These are phyloP conservation scores for Octonoba sinensis DNA, from an alignment of 2,888 invertebrate genomes.

Conservation along the genomic window DNA sequence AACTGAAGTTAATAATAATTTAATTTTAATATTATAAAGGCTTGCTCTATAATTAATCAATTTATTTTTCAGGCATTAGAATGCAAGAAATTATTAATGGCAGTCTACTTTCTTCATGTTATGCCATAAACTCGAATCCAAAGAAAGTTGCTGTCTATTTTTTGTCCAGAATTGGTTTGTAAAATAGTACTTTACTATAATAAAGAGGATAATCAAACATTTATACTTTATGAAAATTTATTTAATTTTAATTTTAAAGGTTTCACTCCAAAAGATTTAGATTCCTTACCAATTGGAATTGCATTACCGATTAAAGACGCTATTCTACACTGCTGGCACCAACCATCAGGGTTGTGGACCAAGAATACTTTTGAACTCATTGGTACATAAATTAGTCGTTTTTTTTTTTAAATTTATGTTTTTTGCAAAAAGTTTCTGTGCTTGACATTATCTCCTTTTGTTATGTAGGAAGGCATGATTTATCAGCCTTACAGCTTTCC, in stretches of 20 bases:
- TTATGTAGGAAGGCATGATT: slow-evolving; percentile 76
- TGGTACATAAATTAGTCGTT: slow-evolving; percentile 70
- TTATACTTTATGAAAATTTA: not conserved
- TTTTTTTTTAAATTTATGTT: not conserved
- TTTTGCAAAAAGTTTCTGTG: no score
- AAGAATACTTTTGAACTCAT: slow-evolving; percentile 80
- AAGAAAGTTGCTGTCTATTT: slow-evolving; percentile 49
- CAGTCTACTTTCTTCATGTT: slow-evolving; percentile 29
- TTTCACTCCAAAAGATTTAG: slow-evolving; percentile 79
- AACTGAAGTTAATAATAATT: no score
- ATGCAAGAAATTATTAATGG: slow-evolving; percentile 33
- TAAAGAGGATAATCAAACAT: not conserved
- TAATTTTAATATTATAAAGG: no score
- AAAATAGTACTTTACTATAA: not conserved
- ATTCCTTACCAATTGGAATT: slow-evolving; percentile 81
- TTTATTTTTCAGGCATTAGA: slow-evolving; percentile 20
- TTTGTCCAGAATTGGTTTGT: slow-evolving; percentile 42
- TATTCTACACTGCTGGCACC: slow-evolving; percentile 79
- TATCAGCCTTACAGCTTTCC: slow-evolving; percentile 72
- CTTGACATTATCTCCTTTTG: not conserved
- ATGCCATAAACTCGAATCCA: slow-evolving; percentile 23
- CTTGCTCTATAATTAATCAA: no score
- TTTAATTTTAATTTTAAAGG: slow-evolving; percentile 71
- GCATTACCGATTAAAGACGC: slow-evolving; percentile 79
- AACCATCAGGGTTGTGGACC: slow-evolving; percentile 82